These are phyloP conservation scores for Lasioglossum vierecki DNA, from an alignment of 2,888 invertebrate genomes.

Conservation along the genomic window DNA sequence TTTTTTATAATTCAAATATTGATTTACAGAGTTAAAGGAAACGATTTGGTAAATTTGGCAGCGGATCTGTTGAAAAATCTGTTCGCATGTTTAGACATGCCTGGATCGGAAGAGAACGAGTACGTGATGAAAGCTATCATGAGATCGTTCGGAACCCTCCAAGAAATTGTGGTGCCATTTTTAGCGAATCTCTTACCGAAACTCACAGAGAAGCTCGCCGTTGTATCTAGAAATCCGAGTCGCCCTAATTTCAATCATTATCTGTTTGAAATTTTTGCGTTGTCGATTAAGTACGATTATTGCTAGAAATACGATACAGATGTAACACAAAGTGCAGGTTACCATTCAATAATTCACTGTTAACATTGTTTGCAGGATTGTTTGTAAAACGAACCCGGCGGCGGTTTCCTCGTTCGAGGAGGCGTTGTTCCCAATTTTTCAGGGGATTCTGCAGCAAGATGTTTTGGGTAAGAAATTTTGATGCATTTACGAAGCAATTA, in stretches of 20 bases:
- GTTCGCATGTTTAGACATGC: constrained; percentile 89
- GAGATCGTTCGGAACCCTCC: constrained; percentile 92
- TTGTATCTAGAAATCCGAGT: constrained; percentile 96
- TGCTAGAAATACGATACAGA: constrained; percentile 60
- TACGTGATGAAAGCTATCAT: constrained; percentile 99
- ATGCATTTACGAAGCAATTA: too few relatives aligned
- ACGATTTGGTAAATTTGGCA: constrained; percentile 88
- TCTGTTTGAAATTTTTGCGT: constrained; percentile 96
- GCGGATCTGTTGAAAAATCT: constrained; percentile 90
- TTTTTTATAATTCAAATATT: not conserved
- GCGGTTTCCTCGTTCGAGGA: constrained; percentile 96
- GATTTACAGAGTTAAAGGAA: constrained; percentile 85
- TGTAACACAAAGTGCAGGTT: not conserved
- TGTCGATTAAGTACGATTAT: constrained; percentile 90
- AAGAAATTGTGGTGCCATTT: constrained; percentile 92
- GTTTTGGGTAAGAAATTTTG: constrained; percentile 88
- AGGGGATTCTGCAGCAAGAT: constrained; percentile 96
- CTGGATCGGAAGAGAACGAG: constrained; percentile 95
- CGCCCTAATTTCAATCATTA: constrained; percentile 99
- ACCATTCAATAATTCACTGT: constrained; percentile 9
- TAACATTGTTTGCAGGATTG: constrained; percentile 86
- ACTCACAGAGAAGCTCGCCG: constrained; percentile 92
- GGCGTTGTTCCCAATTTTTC: constrained; percentile 97
- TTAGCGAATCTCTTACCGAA: constrained; percentile 92
- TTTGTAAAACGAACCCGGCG: constrained; percentile 91